These are phyloP conservation scores for Aradophagus sp. DNA, from an alignment of 1,140 invertebrate species.

Conservation along the genomic window DNA sequence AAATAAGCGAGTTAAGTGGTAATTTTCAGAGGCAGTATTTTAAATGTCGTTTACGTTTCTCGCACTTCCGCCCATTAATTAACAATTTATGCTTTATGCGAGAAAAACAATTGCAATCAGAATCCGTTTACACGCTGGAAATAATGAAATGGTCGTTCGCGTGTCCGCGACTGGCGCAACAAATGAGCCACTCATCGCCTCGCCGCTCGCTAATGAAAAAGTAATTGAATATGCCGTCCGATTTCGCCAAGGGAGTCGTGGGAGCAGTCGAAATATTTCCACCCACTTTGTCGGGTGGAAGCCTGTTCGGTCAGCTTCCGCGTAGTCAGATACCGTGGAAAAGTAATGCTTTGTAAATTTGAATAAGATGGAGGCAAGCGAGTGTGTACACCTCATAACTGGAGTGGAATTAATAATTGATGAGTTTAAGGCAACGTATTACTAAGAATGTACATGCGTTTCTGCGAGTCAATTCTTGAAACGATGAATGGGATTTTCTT, in stretches of 20 bases:
- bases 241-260: slow-evolving; percentile 3
- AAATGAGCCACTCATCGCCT: slow-evolving; percentile 44
- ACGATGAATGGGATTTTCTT: slow-evolving; percentile 2
- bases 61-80: slow-evolving; percentile 31
- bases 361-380: slow-evolving; percentile 22
- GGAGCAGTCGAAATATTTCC: slow-evolving; percentile 42
- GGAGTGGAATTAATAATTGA: slow-evolving; percentile 24
- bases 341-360: slow-evolving; percentile 39
- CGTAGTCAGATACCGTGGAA: slow-evolving; percentile 6
- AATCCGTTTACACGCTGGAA: slow-evolving; percentile 40
- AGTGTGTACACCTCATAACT: slow-evolving; percentile 24
- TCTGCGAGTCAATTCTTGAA: not conserved
- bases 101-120: slow-evolving; percentile 45
- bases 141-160: slow-evolving; percentile 45
- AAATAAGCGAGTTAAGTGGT: slow-evolving; percentile 38
- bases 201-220: slow-evolving; percentile 48
- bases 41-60: slow-evolving; percentile 22
- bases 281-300: not conserved
- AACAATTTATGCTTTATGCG: slow-evolving; percentile 28
- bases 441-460: not conserved
- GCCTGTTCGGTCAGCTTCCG: slow-evolving; percentile 3
- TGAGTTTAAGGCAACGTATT: slow-evolving; percentile 13
- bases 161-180: slow-evolving; percentile 28
- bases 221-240: slow-evolving; percentile 34
- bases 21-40: slow-evolving; percentile 30